Base-by-base conservation (phyloP, 92 coral and sea anemone species). In the Blastomussa wellsi region DNA sequence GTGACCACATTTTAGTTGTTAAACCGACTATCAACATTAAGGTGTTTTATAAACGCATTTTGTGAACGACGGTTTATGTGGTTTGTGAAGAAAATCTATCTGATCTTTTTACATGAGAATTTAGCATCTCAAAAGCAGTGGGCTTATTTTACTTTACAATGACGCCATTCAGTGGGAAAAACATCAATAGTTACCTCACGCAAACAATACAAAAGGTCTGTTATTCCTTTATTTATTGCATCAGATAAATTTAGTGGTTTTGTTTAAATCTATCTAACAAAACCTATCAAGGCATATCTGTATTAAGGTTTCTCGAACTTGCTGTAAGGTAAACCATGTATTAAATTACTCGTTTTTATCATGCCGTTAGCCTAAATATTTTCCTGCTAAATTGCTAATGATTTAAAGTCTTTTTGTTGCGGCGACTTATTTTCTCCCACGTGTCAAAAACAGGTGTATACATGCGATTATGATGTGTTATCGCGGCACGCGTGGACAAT, bases 381-480 rank as follows among this genome's bases (percentile, higher is more conserved):
- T 52, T 16, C 37, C 41, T 55, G 59, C 20, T 3, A 44, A 68
- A 81, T 28, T 72, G 69, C 29, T 52, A 15, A n/a, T 59, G 55
- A 24, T 60, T 20, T 24, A 69, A 82, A 48, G 2, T 14, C 22
- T 39, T 67, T 39, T 83, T 83, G 80, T 72, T 68, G 86, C 37
- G 70, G 38, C 47, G 52, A 37, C 51, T 19, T 36, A 83, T 13
- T 83, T 62, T 60, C 36, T 37, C 72, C 87, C 87, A 83, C 87
- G 87, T 83, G 81, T 20, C 19, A 72, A 37, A 83, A 75, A 83
- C 87, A 83, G 87, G 80, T 83, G 87, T 39, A 55, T 44, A 24
- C 74, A 57, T 24, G 44, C 39, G 59, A 39, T 71, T 69, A 36
- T 6, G 35, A 11, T n/a, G 32, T 41, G 62, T 83, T 55, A 83